Evolutionary conservation across 2,888 invertebrate species (phyloP).

Genomic region (Polymixis flavicincta): DNA sequence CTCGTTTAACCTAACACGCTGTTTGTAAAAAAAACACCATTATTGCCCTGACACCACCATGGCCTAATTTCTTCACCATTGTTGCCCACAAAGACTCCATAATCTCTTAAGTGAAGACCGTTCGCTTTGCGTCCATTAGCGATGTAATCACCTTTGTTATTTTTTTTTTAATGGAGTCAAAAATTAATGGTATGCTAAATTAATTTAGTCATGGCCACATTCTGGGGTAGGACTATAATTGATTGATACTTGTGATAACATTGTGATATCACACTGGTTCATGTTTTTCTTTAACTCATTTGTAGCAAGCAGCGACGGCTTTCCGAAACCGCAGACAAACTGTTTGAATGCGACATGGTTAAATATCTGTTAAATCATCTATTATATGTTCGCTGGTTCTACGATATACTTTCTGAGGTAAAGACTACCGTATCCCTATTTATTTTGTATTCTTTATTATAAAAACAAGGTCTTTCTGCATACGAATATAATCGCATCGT

Average conservation of each 20-base stretch:
- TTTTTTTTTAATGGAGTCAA: conserved; percentile 59
- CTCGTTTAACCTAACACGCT: not conserved
- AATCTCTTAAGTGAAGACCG: conserved; percentile 60
- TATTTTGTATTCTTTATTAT: not conserved
- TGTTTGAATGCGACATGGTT: not conserved
- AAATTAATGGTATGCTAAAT: conserved; percentile 65
- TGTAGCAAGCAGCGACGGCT: not conserved
- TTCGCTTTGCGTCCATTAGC: conserved; percentile 54
- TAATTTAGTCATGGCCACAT: conserved; percentile 41
- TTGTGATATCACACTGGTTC: not conserved
- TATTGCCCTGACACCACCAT: conserved; percentile 12
- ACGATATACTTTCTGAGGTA: not conserved
- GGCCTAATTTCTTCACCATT: conserved; percentile 48
- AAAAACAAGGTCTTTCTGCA: too few species aligned
- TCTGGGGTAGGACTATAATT: not conserved
- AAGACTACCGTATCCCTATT: not conserved
- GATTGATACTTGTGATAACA: conserved; percentile 1
- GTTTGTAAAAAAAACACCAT: conserved; percentile 18
- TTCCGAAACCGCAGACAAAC: not conserved
- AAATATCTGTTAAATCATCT: not conserved
- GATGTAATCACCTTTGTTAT: conserved; percentile 54
- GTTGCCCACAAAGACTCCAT: conserved; percentile 50
- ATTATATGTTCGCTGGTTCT: too few species aligned
- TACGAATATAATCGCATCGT: not conserved
- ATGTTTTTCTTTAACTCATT: not conserved